phyloP scores from a whole-genome alignment of 64 coral and sea anemone genomes.

The Pachyseris speciosa region DNA sequence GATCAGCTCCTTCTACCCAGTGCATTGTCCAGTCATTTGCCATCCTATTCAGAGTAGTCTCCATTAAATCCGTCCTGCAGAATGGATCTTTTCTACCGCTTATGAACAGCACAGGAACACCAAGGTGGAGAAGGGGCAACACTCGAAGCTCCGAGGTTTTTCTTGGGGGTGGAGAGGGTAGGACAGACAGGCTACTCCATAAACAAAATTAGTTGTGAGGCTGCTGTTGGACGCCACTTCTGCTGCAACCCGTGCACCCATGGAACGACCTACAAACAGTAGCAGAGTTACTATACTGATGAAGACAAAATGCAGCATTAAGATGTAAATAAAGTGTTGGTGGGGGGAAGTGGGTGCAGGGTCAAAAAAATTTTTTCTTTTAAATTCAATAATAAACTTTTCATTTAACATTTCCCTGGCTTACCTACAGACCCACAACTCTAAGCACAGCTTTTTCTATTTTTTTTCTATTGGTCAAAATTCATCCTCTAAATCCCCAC shows the following conservation, averaged over 20 bases:
- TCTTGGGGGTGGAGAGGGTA: constrained; percentile 94
- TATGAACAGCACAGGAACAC: constrained; percentile 91
- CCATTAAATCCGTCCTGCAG: constrained; percentile 89
- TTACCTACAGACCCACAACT: no score
- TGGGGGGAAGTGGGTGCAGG: no score
- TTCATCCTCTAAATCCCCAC: no score
- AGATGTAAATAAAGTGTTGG: no score
- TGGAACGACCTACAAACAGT: constrained; percentile 75
- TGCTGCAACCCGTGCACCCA: constrained; percentile 96
- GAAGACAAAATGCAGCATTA: background rate
- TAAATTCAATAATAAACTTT: no score
- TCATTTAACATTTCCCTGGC: background rate
- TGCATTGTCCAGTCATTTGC: constrained; percentile 90
- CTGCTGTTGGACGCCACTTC: constrained; percentile 86
- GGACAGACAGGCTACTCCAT: constrained; percentile 94
- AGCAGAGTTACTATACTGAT: background rate
- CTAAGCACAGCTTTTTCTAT: no score
- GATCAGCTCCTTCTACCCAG: constrained; percentile 92
- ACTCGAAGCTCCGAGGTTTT: constrained; percentile 78
- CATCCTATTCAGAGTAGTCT: constrained; percentile 76
- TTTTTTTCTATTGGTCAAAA: no score
- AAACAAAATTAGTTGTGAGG: constrained; percentile 83
- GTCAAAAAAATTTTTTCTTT: no score
- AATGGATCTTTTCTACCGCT: constrained; percentile 94
- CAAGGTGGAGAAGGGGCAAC: constrained; percentile 88